phyloP scores from a whole-genome alignment of 2,113 vertebrate species.

The Sula dactylatra region DNA sequence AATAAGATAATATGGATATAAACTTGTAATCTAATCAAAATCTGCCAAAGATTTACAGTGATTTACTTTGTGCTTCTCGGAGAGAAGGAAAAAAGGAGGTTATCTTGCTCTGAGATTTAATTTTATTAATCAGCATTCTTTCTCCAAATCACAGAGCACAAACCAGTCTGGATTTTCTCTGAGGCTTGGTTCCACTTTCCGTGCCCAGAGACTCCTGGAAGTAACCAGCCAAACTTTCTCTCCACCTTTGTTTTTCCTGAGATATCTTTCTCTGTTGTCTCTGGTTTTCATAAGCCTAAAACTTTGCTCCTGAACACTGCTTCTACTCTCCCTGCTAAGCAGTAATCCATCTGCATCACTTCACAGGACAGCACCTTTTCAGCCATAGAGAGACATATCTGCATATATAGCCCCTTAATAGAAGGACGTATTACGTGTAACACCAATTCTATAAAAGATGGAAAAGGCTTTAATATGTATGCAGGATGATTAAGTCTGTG shows the following conservation, averaged over 20 bases:
- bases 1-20: not conserved
- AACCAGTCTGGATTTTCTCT: not conserved
- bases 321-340: not conserved
- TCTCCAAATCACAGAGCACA: not conserved
- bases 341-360: not conserved
- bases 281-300: not conserved
- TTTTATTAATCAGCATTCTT: not conserved
- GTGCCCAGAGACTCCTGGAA: too few relatives aligned
- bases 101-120: not conserved
- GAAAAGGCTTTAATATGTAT: not conserved
- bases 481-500: not conserved
- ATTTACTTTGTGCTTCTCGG: not conserved
- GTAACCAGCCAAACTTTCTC: not conserved
- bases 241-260: not conserved
- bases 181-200: not conserved
- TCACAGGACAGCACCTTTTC: not conserved
- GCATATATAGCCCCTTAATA: not conserved
- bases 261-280: not conserved
- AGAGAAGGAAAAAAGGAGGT: not conserved
- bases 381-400: not conserved
- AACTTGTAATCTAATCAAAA: not conserved
- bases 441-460: not conserved
- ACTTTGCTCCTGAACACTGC: not conserved
- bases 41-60: not conserved
- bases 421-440: not conserved